These are phyloP conservation scores for Leucoraja ocellata DNA, from an alignment of 2,797 vertebrate species.

Conservation along the genomic window DNA sequence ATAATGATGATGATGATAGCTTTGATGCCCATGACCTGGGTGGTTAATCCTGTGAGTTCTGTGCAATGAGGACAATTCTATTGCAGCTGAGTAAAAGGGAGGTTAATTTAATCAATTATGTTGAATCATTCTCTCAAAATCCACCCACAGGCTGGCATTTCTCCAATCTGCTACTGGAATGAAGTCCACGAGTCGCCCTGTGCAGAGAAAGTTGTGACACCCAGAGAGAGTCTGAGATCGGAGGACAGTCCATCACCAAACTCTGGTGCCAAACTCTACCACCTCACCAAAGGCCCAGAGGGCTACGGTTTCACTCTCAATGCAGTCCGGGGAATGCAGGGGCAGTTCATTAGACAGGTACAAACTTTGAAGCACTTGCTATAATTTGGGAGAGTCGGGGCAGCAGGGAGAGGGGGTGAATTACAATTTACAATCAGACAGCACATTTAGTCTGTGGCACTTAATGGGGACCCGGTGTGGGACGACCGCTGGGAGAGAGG, in stretches of 20 bases:
- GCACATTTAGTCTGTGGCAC: too few relatives aligned
- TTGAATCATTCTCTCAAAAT: not conserved
- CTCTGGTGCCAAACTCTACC: not conserved
- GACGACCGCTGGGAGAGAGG: too few relatives aligned
- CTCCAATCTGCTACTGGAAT: constrained; percentile 20
- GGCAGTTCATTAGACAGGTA: constrained; percentile 28
- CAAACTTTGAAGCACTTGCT: not conserved
- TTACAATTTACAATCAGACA: too few relatives aligned
- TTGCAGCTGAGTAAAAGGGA: not conserved
- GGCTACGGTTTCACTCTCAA: constrained; percentile 27
- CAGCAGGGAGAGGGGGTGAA: too few relatives aligned
- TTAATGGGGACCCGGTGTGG: too few relatives aligned
- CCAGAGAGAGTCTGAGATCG: not conserved
- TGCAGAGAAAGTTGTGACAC: not conserved
- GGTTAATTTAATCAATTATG: not conserved
- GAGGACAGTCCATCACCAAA: not conserved
- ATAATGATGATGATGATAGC: too few relatives aligned
- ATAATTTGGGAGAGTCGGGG: too few relatives aligned
- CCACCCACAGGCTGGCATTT: constrained; percentile 25
- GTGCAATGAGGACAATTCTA: not conserved
- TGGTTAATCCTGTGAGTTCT: not conserved
- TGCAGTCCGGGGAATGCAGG: not conserved
- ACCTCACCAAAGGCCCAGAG: not conserved
- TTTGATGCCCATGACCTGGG: not conserved
- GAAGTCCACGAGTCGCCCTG: not conserved